phyloP scores from a whole-genome alignment of 2,113 vertebrate genomes.

The Elanus axillaris region DNA sequence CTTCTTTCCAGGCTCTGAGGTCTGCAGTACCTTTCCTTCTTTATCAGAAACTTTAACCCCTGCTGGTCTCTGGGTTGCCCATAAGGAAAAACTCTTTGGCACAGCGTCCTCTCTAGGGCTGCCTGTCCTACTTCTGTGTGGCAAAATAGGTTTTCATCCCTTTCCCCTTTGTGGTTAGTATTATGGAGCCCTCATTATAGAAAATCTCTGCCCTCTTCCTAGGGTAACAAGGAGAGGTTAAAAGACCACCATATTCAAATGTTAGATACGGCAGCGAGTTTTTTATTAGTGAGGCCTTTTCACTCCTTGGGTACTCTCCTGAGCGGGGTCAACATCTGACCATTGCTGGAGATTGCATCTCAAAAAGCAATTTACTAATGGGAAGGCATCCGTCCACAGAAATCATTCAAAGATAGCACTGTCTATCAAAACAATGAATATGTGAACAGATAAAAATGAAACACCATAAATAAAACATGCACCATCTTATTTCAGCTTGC shows the following conservation, averaged over 20 bases:
- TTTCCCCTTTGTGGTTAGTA: neutral
- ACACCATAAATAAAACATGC: constrained; percentile 20
- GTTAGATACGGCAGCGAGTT: neutral
- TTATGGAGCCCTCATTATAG: neutral
- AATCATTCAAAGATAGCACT: neutral
- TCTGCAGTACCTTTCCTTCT: neutral
- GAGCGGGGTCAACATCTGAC: neutral
- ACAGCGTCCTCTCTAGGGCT: neutral
- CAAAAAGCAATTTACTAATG: neutral
- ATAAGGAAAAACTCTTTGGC: neutral
- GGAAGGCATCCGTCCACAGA: neutral
- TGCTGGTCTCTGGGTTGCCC: neutral
- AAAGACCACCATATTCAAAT: neutral
- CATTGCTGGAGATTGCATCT: neutral
- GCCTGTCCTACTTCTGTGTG: neutral
- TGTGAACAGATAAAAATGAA: constrained; percentile 18
- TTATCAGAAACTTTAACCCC: neutral
- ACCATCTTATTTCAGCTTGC: constrained; percentile 1
- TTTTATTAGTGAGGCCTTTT: neutral
- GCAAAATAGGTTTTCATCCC: neutral
- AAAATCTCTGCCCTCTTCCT: neutral
- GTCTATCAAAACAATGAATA: constrained; percentile 26
- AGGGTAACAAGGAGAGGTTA: neutral
- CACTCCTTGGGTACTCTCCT: neutral
- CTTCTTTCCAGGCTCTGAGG: neutral